phyloP scores from a whole-genome alignment of 2,113 vertebrate species.

The Toxostoma redivivum region DNA sequence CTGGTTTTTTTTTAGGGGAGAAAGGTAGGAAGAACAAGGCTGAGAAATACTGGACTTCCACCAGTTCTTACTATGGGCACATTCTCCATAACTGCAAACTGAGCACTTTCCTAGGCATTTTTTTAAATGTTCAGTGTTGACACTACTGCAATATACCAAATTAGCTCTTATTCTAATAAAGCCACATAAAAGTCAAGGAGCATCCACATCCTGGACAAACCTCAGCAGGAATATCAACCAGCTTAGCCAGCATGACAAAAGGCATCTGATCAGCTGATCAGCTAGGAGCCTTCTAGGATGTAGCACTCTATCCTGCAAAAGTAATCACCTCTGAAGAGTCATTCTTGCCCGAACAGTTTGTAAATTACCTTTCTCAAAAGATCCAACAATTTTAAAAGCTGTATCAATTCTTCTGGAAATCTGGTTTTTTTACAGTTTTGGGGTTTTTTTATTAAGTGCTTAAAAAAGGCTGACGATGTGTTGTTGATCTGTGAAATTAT shows the following conservation, averaged over 20 bases:
- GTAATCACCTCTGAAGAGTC: not conserved
- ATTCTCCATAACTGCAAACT: not conserved
- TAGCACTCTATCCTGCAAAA: not conserved
- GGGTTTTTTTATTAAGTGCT: fast-evolving
- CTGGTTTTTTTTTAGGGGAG: not conserved
- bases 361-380: not conserved
- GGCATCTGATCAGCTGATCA: not conserved
- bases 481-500: not conserved
- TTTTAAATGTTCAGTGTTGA: not conserved
- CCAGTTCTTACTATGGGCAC: not conserved
- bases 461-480: not conserved
- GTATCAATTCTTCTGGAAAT: not conserved
- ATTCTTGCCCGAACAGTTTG: not conserved
- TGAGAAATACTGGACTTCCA: not conserved
- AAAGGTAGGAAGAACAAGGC: not conserved
- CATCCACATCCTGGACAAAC: not conserved
- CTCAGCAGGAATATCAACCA: not conserved
- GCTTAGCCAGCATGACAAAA: not conserved
- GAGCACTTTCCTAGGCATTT: not conserved
- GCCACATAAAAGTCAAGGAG: not conserved
- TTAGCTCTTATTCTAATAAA: not conserved
- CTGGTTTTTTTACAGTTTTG: not conserved
- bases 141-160: not conserved
- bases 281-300: not conserved
- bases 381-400: not conserved